Base-by-base conservation (phyloP, 2,797 vertebrate species). In the Falco biarmicus region DNA sequence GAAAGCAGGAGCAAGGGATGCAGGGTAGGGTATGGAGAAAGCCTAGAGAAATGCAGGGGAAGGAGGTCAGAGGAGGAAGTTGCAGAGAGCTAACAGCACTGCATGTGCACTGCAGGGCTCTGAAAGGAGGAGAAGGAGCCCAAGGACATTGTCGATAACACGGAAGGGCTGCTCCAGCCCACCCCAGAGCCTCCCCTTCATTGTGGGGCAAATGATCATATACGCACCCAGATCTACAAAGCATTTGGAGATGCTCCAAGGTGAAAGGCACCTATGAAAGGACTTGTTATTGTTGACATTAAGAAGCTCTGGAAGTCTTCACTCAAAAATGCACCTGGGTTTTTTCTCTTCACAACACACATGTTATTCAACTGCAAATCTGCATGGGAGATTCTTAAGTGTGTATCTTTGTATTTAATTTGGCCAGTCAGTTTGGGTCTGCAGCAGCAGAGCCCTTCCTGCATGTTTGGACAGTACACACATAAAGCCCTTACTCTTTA, bases 231-330 rank as follows among this genome's bases (percentile, higher is more conserved):
- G 64, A 69, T 25, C 47, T 60, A 34, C 80, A 90, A 90, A 82
- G 81, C 21, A 11, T 61, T 45, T 89, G 69, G 73, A 90, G 74
- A 70, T 24, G 45, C 71, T 93, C 91, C 84, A 84, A 91, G 76
- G 81, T 84, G 54, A 96, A 93, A 92, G 69, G 63, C 45, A 66
- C 56, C 60, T 87, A 78, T 45, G 56, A 77, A 65, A 91, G 34
- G 19, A 71, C 37, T 93, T 90, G 47, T 34, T 84, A 20, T 15
- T 94, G 73, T 77, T 84, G 71, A 81, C 75, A 60, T 82, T 84
- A 90, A 78, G 80, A 83, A 90, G 48, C 60, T 87, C 66, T 84
- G 48, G 80, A 89, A 93, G 63, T 77, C 89, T 95, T 93, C 71
- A 50, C 21, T 89, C 3, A 3, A 77, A 95, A 94, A 80, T 13